Conservation (phyloP, 2,888 invertebrate genomes). For the Melipona bicolor region DNA sequence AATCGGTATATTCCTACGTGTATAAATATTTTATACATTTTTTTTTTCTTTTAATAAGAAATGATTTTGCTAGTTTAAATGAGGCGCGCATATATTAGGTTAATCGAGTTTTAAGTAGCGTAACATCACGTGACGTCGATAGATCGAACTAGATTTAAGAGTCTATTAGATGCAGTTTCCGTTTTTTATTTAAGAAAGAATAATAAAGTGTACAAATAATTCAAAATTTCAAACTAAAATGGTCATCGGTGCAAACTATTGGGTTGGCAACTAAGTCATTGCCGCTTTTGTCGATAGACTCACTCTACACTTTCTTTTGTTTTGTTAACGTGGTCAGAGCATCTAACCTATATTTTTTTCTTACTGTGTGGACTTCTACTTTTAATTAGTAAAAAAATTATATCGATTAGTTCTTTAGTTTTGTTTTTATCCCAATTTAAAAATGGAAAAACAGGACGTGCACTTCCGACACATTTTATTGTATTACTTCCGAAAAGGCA, state of each 20-base stretch:
- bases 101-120: not conserved
- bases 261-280: too few species aligned
- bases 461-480: too few species aligned
- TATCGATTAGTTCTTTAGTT: too few species aligned
- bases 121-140: not conserved
- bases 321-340: too few species aligned
- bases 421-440: too few species aligned
- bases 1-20: not conserved
- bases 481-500: too few species aligned
- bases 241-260: constrained; percentile 70
- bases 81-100: not conserved
- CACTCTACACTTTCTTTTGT: too few species aligned
- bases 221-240: constrained; percentile 70
- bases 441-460: too few species aligned
- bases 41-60: not conserved
- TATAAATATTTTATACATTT: not conserved
- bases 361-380: too few species aligned
- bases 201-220: constrained; percentile 78
- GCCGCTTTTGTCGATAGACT: too few species aligned
- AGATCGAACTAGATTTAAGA: constrained; percentile 17
- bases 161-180: constrained; percentile 45
- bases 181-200: constrained; percentile 76
- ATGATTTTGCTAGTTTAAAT: not conserved
- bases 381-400: too few species aligned
- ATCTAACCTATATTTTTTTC: too few species aligned